A percentile compares a stretch with the other conserved stretches of the same genome.
Evolutionary conservation across 2,113 vertebrate genomes (phyloP).

Genomic region (Chroicocephalus ridibundus): DNA sequence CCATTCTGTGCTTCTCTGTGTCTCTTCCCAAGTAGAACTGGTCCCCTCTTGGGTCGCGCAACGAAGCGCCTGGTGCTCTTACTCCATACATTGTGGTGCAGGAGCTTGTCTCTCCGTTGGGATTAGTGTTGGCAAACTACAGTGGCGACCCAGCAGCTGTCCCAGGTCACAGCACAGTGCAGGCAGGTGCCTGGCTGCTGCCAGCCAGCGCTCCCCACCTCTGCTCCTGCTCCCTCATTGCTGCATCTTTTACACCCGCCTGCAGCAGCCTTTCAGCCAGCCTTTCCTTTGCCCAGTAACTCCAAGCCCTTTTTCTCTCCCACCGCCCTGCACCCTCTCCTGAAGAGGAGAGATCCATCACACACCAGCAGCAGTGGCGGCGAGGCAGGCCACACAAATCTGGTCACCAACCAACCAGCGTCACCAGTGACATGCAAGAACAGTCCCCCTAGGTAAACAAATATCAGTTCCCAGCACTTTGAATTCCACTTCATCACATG

Average conservation of each 20-base stretch:
- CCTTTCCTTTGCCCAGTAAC: background rate
- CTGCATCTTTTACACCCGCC: background rate
- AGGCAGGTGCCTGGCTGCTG: background rate
- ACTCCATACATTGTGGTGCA: background rate
- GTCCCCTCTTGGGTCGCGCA: background rate
- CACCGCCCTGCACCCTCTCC: background rate
- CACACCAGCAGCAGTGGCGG: rapidly evolving
- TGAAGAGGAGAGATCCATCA: background rate
- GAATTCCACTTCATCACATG: background rate
- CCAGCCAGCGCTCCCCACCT: background rate
- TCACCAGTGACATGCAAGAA: background rate
- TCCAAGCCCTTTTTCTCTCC: background rate
- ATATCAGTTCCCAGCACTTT: background rate
- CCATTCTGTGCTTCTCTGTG: background rate
- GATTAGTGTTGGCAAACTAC: background rate
- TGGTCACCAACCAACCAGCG: background rate
- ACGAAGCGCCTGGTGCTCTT: background rate
- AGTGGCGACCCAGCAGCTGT: background rate
- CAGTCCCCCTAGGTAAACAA: background rate
- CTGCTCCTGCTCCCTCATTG: background rate
- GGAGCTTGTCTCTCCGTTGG: background rate
- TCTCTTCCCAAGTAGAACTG: background rate
- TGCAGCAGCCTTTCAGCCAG: background rate
- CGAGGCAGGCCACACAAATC: background rate
- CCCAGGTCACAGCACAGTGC: background rate